Base-by-base conservation (phyloP, 2,797 vertebrate species). In the Coregonus suidteri region DNA sequence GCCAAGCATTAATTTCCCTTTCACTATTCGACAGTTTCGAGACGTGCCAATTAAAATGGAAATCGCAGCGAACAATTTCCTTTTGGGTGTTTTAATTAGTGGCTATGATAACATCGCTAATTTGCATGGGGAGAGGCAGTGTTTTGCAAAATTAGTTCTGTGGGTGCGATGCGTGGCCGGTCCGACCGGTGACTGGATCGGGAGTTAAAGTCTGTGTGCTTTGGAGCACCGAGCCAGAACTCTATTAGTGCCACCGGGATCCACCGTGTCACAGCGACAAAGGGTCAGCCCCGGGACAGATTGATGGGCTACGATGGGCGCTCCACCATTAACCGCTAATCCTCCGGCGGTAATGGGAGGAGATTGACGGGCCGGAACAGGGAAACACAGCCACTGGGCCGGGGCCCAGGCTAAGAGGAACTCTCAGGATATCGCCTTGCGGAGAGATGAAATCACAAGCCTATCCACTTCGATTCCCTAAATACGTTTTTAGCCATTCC, bases 61-160 rank as follows among this genome's bases (percentile, higher is more conserved):
- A 93, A 93, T 92, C 88, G 62, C 85, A 83, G 77, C 11, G 0
- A 3, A 89, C 87, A 6, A 80, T 86, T 84, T 73, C 76, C 75
- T 74, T 89, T 89, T 89, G 90, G 89, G 90, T 88, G 85, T 93
- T 94, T 94, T 94, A 95, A 95, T 95, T 93, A 94, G 94, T 86
- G 91, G 35, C 25, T 79, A 62, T 62, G n/a, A 62, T 81, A 94
- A 89, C 89, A 93, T 89, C 35, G 6, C 88, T 94, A 93, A 94
- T 95, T 92, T 83, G 75, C 64, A 83, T 66, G 34, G 1, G 59
- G 47, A 67, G 74, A 81, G 81, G 77, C 87, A 88, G 78, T 47
- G 80, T 86, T 79, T 86, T 76, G 80, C 87, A 83, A 88, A 88
- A 90, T 88, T 79, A 77, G 82, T 87, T 87, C 82, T 62, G 78